A percentile compares a stretch with the other conserved stretches of the same genome.
phyloP scores from a whole-genome alignment of 1,140 invertebrate genomes.

The Dysdera silvatica region DNA sequence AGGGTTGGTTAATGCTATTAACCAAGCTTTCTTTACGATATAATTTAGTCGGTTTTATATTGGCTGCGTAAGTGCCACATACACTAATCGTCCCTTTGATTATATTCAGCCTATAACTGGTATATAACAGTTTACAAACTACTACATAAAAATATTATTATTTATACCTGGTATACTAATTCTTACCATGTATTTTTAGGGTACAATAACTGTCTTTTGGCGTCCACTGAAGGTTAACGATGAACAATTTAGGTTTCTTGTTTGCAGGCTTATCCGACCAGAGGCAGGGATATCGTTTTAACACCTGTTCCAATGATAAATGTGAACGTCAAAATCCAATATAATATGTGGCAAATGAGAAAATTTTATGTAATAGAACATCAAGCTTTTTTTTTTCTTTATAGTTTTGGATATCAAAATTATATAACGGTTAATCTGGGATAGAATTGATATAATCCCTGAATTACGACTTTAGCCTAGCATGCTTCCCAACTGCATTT shows the following conservation, averaged over 20 bases:
- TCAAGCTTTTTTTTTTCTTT: not conserved
- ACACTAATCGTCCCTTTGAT: not conserved
- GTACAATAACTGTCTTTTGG: slow-evolving; percentile 83
- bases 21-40: no score
- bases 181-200: slow-evolving; percentile 80
- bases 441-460: no score
- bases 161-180: not conserved
- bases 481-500: no score
- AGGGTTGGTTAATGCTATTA: no score
- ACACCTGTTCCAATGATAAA: slow-evolving; percentile 56
- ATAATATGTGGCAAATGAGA: not conserved
- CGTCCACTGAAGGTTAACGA: slow-evolving; percentile 95
- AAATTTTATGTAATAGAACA: not conserved
- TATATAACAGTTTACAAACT: no score
- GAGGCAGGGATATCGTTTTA: slow-evolving; percentile 85
- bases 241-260: slow-evolving; percentile 74
- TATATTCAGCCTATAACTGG: not conserved
- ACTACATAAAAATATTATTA: not conserved
- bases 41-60: no score
- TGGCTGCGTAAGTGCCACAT: not conserved
- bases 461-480: no score
- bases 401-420: no score
- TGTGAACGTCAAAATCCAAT: not conserved
- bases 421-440: no score
- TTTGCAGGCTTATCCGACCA: slow-evolving; percentile 83